Evolutionary conservation across 2,113 vertebrate genomes (phyloP).

Genomic region (Diadophis punctatus): DNA sequence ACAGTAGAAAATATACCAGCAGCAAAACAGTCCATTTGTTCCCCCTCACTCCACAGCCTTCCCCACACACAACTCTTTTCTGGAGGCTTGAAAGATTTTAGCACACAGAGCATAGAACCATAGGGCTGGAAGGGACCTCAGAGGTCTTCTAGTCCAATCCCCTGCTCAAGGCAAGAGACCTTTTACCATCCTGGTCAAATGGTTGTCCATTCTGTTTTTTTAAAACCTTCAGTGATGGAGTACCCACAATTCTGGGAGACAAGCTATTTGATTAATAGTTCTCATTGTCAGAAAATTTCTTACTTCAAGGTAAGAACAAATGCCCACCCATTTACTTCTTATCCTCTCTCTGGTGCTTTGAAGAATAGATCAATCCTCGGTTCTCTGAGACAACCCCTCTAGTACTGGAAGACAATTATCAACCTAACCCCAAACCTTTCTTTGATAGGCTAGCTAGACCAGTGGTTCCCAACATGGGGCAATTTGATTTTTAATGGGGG

Average conservation of each 20-base stretch:
- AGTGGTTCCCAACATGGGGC: no score
- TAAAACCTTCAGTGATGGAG: neutral
- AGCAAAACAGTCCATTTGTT: neutral
- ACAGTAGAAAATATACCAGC: neutral
- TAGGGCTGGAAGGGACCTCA: neutral
- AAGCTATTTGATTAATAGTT: neutral
- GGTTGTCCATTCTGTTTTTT: neutral
- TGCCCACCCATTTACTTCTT: neutral
- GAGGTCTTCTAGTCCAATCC: neutral
- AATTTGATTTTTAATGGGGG: no score
- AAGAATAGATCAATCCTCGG: neutral
- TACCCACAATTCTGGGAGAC: neutral
- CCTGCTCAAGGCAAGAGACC: neutral
- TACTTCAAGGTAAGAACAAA: neutral
- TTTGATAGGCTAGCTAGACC: no score
- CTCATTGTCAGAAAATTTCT: neutral
- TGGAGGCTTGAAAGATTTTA: neutral
- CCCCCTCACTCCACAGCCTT: neutral
- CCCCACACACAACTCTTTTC: neutral
- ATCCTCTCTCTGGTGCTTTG: neutral
- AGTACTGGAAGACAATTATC: neutral
- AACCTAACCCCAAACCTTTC: neutral
- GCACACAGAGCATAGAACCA: neutral
- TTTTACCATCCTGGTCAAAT: neutral
- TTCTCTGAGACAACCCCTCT: neutral